Conservation (phyloP, 2,113 vertebrate species). For the Protobothrops flavoviridis region DNA sequence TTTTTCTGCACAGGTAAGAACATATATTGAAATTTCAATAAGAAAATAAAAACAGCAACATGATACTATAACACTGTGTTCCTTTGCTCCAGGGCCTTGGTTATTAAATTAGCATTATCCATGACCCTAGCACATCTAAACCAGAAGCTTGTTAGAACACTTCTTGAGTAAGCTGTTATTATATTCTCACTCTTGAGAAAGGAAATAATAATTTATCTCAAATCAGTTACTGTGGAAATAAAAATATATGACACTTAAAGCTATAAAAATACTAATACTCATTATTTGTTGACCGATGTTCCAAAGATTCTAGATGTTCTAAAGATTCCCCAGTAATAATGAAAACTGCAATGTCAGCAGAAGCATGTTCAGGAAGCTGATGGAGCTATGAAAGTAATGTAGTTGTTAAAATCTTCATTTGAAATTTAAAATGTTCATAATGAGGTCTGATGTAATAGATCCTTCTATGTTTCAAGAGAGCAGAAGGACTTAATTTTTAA, state of each 20-base stretch:
- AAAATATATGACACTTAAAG: background rate
- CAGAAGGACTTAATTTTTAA: background rate
- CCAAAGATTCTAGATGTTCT: slow-evolving; percentile 16
- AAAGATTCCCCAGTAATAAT: background rate
- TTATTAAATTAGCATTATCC: background rate
- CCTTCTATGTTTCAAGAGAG: background rate
- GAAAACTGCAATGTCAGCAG: background rate
- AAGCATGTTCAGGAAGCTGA: background rate
- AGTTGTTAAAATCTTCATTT: background rate
- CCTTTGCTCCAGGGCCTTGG: background rate
- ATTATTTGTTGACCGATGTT: background rate
- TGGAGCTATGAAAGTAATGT: background rate
- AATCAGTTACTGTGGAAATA: background rate
- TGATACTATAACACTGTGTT: background rate
- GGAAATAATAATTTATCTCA: background rate
- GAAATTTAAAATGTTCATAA: background rate
- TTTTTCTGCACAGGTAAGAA: background rate
- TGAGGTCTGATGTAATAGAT: background rate
- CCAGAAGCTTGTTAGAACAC: background rate
- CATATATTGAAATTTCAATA: background rate
- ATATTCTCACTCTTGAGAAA: background rate
- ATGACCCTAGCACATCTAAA: background rate
- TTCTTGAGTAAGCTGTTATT: background rate
- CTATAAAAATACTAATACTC: slow-evolving; percentile 2
- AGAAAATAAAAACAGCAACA: background rate